Percentiles rank a stretch among this genome's conserved stretches.
phyloP scores from a whole-genome alignment of 2,888 invertebrate species.

The Protodeltote pygarga region DNA sequence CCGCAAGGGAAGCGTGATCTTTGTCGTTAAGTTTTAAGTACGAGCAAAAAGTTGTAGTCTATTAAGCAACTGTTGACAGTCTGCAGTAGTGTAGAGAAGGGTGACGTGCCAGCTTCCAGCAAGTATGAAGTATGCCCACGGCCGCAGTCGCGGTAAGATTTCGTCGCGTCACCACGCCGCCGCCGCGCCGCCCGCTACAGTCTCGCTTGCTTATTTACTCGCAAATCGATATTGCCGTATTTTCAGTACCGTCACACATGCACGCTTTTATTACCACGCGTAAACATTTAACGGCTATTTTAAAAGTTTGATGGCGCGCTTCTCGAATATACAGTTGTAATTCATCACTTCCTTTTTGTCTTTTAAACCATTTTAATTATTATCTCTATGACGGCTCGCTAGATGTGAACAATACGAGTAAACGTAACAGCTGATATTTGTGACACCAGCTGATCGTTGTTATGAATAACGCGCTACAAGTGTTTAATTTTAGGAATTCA shows the following conservation, averaged over 20 bases:
- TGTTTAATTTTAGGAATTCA: conserved; percentile 13
- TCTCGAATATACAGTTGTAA: conserved; percentile 42
- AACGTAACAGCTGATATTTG: conserved; percentile 61
- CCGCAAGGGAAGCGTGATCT: conserved; percentile 10
- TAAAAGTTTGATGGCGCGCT: conserved; percentile 58
- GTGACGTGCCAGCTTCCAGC: conserved; percentile 57
- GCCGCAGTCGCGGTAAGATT: conserved; percentile 76
- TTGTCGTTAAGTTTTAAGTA: conserved; percentile 13
- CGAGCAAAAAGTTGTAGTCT: conserved; percentile 31
- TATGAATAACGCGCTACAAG: conserved; percentile 29
- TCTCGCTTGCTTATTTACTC: conserved; percentile 53
- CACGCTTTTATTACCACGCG: conserved; percentile 58
- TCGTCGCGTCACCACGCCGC: conserved; percentile 73
- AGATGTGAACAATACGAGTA: conserved; percentile 48
- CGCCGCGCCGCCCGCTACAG: conserved; percentile 66
- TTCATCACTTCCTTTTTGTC: conserved; percentile 23
- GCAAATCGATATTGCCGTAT: conserved; percentile 71
- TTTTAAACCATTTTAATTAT: conserved; percentile 31
- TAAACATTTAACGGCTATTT: conserved; percentile 61
- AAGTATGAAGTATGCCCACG: conserved; percentile 61
- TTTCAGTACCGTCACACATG: conserved; percentile 55
- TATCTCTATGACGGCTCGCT: conserved; percentile 45
- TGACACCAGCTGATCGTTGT: conserved; percentile 53
- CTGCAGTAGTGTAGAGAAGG: conserved; percentile 18
- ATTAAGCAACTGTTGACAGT: conserved; percentile 18